Evolutionary conservation across 2,888 invertebrate species (phyloP).

Genomic region (Hyles lineata): DNA sequence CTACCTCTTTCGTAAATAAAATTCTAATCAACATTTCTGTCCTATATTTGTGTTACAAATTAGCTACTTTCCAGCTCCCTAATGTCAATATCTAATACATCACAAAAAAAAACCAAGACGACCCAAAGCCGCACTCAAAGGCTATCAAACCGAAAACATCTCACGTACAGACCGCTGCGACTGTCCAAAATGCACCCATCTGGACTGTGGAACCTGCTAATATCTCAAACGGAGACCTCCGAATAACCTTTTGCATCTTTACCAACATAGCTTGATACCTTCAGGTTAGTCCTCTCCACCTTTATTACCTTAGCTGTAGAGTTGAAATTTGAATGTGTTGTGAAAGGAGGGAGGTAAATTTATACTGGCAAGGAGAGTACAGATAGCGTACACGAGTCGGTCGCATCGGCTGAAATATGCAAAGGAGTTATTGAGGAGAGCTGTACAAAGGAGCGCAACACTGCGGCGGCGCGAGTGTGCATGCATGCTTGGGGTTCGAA

Average conservation of each 20-base stretch:
- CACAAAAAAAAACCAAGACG: slow-evolving; percentile 26
- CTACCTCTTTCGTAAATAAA: too few relatives aligned
- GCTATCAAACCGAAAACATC: slow-evolving; percentile 77
- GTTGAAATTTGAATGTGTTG: slow-evolving; percentile 38
- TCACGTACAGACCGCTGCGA: slow-evolving; percentile 63
- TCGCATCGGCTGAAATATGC: slow-evolving; percentile 80
- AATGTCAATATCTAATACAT: not conserved
- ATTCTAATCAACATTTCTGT: not conserved
- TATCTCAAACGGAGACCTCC: slow-evolving; percentile 79
- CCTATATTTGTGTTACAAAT: not conserved
- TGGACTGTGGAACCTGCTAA: slow-evolving; percentile 72
- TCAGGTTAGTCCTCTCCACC: not conserved
- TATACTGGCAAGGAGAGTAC: slow-evolving; percentile 60
- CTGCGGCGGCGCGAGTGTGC: slow-evolving; percentile 65
- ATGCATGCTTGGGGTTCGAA: slow-evolving; percentile 61
- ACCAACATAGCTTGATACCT: slow-evolving; percentile 47
- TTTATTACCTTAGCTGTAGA: slow-evolving; percentile 36
- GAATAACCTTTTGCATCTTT: slow-evolving; percentile 67
- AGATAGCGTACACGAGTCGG: slow-evolving; percentile 79
- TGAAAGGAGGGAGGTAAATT: slow-evolving; percentile 35
- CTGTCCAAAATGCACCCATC: slow-evolving; percentile 70
- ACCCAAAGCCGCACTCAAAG: slow-evolving; percentile 56
- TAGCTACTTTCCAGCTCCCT: not conserved
- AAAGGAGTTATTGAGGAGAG: slow-evolving; percentile 79
- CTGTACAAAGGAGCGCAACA: slow-evolving; percentile 79